These are phyloP conservation scores for Nothoprocta perdicaria DNA, from an alignment of 2,113 vertebrate genomes.

Conservation along the genomic window DNA sequence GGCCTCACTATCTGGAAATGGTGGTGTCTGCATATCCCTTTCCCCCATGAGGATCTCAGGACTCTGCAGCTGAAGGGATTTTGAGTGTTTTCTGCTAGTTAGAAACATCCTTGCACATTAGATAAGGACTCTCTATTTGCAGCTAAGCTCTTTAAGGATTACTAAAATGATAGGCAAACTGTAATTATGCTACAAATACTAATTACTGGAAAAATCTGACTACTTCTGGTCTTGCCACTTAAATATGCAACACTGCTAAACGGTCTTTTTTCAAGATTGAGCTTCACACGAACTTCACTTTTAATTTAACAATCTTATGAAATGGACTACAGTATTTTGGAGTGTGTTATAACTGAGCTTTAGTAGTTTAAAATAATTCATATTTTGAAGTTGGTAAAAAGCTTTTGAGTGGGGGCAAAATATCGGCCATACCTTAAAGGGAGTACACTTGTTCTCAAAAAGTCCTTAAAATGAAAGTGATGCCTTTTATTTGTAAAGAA, in stretches of 20 bases:
- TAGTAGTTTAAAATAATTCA: background rate
- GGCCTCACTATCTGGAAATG: background rate
- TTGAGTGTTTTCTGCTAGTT: background rate
- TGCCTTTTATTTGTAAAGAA: background rate
- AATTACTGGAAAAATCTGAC: slow-evolving; percentile 37
- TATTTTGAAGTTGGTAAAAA: background rate
- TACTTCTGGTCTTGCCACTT: slow-evolving; percentile 51
- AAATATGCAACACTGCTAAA: slow-evolving; percentile 27
- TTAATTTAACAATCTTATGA: slow-evolving; percentile 5
- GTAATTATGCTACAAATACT: slow-evolving; percentile 40
- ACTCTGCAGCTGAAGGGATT: background rate
- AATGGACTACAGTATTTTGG: background rate
- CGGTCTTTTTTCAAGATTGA: background rate
- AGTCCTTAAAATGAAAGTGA: background rate
- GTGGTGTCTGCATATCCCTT: background rate
- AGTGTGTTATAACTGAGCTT: background rate
- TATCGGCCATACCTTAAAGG: background rate
- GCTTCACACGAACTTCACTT: background rate
- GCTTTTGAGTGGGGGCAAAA: background rate
- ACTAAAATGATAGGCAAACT: slow-evolving; percentile 18
- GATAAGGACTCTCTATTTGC: background rate
- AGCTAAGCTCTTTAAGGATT: slow-evolving; percentile 16
- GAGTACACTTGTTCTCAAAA: background rate
- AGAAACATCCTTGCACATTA: background rate
- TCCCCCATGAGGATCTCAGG: background rate